Evolutionary conservation across 2,113 vertebrate genomes (phyloP), one percentile per base, ranked within the genome.

Genomic region (Amblyopsis rosae): DNA sequence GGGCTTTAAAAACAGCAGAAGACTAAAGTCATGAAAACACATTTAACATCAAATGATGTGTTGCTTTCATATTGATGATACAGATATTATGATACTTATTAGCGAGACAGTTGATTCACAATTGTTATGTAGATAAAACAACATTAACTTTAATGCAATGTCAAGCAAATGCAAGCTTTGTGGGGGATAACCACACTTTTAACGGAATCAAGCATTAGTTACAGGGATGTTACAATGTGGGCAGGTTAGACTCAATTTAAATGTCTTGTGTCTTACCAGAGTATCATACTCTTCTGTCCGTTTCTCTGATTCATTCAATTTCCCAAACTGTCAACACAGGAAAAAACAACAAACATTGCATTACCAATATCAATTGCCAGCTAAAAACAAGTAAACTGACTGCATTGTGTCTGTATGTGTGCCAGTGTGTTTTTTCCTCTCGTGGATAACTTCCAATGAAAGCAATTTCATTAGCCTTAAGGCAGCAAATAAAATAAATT

Each of bases 271-370:
- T 5, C 87, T 87, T 83, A 99, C 98, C 96, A 98, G 93, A 16
- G 95, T 93, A 69, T 99, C 98, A 1, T 98, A 99, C 65, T 96
- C 93, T 80, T 97, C 96, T 0, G 97, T 99, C 84, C 93, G 94
- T 82, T 87, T 94, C 90, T 99, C 98, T 0, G 95, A 98, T 76
- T 98, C 96, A 59, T 88, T 95, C 19, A 88, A 91, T 67, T 95
- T 89, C 65, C 97, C 98, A 80, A 97, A 98, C 98, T 99, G 90
- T 78, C 2, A 77, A 59, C 19, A 80, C 3, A 84, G 11, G 62
- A 59, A 61, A 53, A 49, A 69, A 48, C 67, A 7, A 50, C 9
- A 3, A 62, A 3, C 10, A 19, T 60, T 58, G 7, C 49, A 51
- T 51, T 51, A 11, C 3, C 3, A 15, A 4, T 51, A 51, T 51